Evolutionary conservation across 30 jellyfish, hydroid and myxozoan genomes (phyloP), one percentile per base, ranked within the genome.

Genomic region (Nemopilema nomurai): DNA sequence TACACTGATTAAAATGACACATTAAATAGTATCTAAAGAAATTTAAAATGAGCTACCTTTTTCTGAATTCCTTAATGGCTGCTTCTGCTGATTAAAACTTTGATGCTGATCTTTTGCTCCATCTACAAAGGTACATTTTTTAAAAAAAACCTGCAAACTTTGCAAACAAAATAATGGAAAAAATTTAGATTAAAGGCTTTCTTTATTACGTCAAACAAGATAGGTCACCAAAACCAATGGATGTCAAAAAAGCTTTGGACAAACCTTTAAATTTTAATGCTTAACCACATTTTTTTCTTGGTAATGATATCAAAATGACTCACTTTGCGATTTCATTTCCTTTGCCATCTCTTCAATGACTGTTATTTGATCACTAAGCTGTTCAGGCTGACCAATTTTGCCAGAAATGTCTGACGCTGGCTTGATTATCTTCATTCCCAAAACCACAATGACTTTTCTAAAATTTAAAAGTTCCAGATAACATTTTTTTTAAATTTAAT

Each of bases 311-410:
- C n/a, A 41, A 41, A 13, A 41, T 41, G 57, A 41, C 13, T 41
- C 13, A 41, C 57, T 41, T 41, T 41, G 57, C 57, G 13, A 28
- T 27, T 73, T 28, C 87, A 73, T 65, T 63, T 84, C 87, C 25
- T 69, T 57, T 7, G 93, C 93, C 73, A 84, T 31, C 18, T 65
- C 63, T 50, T 84, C 93, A 73, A 71, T 70, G 21, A 84, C 93
- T 0, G 80, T 8, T 1, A 84, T n/a, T 26, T 84, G 87, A 84
- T 84, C 93, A 8, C 87, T 52, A 30, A 94, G 53, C 71, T 83
- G 97, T 51, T 63, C 89, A 1, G 99, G 99, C n/a, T 87, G 29
- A 23, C 99, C 99, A 72, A 94, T 69, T 52, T 85, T 94, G 16
- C 93, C 97, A 74, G 81, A 17, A 17, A 94, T 96, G 1, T 94